phyloP scores from a whole-genome alignment of 1,140 invertebrate genomes.

The Anthonomus grandis region DNA sequence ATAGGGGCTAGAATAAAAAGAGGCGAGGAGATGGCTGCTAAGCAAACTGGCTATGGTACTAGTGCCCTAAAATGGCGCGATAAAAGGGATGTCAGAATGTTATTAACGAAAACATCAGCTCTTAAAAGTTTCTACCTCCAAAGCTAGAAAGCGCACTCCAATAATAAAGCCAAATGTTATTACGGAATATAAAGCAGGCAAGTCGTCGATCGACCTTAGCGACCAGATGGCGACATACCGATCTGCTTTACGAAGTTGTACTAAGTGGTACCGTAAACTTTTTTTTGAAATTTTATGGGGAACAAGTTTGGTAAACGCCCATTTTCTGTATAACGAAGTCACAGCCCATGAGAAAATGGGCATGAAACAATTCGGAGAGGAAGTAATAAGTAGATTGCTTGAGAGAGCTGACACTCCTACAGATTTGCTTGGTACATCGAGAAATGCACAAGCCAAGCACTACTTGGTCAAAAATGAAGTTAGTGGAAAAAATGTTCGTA shows the following conservation, averaged over 20 bases:
- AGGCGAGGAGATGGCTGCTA: constrained; percentile 39
- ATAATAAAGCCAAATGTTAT: constrained; percentile 29
- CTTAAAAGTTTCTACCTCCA: background rate
- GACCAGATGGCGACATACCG: constrained; percentile 38
- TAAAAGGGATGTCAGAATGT: constrained; percentile 46
- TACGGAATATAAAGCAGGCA: constrained; percentile 48
- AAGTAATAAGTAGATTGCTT: constrained; percentile 6
- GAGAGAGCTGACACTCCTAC: background rate
- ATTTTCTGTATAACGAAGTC: constrained; percentile 16
- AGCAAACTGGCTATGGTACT: constrained; percentile 40
- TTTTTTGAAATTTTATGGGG: constrained; percentile 17
- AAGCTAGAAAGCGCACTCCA: background rate
- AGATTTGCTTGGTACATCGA: too few relatives aligned
- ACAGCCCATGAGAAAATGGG: constrained; percentile 2
- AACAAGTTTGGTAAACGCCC: constrained; percentile 21
- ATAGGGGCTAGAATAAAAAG: constrained; percentile 41
- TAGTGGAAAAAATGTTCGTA: background rate
- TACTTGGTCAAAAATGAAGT: constrained; percentile 8
- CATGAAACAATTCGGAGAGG: constrained; percentile 20
- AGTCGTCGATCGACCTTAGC: constrained; percentile 31
- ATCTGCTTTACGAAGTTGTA: constrained; percentile 27
- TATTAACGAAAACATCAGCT: constrained; percentile 44
- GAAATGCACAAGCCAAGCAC: background rate
- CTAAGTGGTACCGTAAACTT: constrained; percentile 26
- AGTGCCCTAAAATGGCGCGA: constrained; percentile 49